Conservation (phyloP, 2,113 vertebrate genomes). For the Scalopus aquaticus region DNA sequence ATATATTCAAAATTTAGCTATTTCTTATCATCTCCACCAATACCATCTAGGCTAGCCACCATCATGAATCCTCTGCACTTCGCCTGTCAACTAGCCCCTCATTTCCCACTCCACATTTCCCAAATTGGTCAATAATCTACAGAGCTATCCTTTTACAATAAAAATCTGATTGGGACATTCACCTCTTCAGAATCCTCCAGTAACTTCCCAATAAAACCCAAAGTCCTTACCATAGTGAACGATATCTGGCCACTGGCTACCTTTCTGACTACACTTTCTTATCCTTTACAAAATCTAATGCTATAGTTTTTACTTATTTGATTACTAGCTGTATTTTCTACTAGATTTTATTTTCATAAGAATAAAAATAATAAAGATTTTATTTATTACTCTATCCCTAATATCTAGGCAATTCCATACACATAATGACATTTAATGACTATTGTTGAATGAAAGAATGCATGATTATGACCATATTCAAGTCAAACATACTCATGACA, state of each 20-base stretch:
- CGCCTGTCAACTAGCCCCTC: background rate
- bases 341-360: background rate
- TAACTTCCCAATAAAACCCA: background rate
- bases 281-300: background rate
- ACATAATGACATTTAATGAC: background rate
- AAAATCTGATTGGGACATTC: background rate
- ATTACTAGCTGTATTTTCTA: background rate
- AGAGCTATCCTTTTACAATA: background rate
- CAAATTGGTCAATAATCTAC: background rate
- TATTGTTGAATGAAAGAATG: background rate
- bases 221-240: background rate
- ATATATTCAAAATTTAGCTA: background rate
- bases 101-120: background rate
- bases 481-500: background rate
- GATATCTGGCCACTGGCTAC: background rate
- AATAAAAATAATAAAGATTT: background rate
- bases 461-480: background rate
- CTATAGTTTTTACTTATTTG: background rate
- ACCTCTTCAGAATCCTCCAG: background rate
- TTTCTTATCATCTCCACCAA: background rate
- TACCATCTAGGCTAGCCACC: too few species aligned
- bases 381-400: background rate
- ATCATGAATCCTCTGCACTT: background rate
- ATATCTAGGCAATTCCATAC: background rate
- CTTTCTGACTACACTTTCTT: background rate